Conservation (phyloP, 2,888 invertebrate species). For the Plagodis dolabraria region DNA sequence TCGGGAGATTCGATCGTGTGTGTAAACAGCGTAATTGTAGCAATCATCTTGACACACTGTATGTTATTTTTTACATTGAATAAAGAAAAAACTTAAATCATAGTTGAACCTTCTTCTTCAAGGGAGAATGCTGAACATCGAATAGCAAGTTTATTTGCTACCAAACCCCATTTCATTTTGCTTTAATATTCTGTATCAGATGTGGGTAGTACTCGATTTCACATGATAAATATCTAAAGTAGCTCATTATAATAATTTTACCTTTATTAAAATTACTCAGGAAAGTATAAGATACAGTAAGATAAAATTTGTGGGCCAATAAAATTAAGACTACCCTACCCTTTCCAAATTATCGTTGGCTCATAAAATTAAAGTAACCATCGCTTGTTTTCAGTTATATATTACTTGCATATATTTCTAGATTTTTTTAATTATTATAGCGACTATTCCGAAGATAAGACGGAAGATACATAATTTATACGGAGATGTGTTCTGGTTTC, state of each 20-base stretch:
- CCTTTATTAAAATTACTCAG: neutral
- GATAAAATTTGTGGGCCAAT: constrained; percentile 15
- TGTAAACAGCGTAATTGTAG: constrained; percentile 70
- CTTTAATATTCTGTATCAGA: constrained; percentile 13
- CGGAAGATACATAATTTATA: constrained; percentile 15
- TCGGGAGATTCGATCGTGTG: constrained; percentile 54
- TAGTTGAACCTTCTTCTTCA: constrained; percentile 9
- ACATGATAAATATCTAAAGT: constrained; percentile 28
- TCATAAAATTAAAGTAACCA: constrained; percentile 4
- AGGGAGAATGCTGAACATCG: constrained; percentile 5
- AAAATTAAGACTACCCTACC: constrained; percentile 20
- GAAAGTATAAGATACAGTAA: constrained; percentile 14
- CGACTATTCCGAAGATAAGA: constrained; percentile 18
- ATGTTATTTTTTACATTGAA: constrained; percentile 24
- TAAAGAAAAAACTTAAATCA: neutral
- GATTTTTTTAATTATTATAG: no score
- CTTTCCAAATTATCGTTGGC: neutral
- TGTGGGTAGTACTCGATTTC: constrained; percentile 16
- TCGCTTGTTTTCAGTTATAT: neutral
- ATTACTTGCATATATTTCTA: no score
- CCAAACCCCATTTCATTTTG: constrained; percentile 1
- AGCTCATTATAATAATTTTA: constrained; percentile 21
- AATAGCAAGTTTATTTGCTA: neutral
- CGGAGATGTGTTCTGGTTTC: constrained; percentile 23
- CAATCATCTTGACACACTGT: constrained; percentile 37